A percentile compares a stretch with the other conserved stretches of the same genome.
These are phyloP conservation scores for Branchellion lobata DNA, from an alignment of 2,888 invertebrate genomes.

Conservation along the genomic window DNA sequence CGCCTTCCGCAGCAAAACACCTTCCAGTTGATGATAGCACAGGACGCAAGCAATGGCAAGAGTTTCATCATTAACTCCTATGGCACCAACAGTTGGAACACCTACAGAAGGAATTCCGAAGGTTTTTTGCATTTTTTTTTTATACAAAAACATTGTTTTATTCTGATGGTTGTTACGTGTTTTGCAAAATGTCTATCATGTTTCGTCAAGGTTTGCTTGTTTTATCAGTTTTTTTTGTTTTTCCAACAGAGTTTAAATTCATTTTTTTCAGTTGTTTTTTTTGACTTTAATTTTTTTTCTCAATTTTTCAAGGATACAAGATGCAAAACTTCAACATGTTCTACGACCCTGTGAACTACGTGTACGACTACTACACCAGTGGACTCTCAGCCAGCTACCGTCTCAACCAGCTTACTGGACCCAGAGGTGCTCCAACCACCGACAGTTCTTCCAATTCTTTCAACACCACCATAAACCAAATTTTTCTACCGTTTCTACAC, in stretches of 20 bases:
- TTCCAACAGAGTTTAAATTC: too few relatives aligned
- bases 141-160: too few relatives aligned
- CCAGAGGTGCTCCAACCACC: too few relatives aligned
- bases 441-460: background rate
- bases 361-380: slow-evolving; percentile 31
- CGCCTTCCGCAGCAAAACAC: slow-evolving; percentile 12
- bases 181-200: too few relatives aligned
- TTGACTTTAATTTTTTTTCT: too few relatives aligned
- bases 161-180: too few relatives aligned
- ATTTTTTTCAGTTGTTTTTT: slow-evolving; percentile 12
- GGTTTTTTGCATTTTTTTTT: too few relatives aligned
- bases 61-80: slow-evolving; percentile 37
- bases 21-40: slow-evolving; percentile 39
- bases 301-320: slow-evolving; percentile 30
- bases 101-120: slow-evolving; percentile 28
- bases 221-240: too few relatives aligned
- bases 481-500: background rate
- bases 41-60: slow-evolving; percentile 26
- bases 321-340: slow-evolving; percentile 3
- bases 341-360: background rate
- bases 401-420: slow-evolving; percentile 30
- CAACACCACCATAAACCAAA: too few relatives aligned
- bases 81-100: slow-evolving; percentile 31
- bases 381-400: slow-evolving; percentile 18
- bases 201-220: too few relatives aligned